Conservation (phyloP, 2,113 vertebrate species). For the Callithrix jacchus region DNA sequence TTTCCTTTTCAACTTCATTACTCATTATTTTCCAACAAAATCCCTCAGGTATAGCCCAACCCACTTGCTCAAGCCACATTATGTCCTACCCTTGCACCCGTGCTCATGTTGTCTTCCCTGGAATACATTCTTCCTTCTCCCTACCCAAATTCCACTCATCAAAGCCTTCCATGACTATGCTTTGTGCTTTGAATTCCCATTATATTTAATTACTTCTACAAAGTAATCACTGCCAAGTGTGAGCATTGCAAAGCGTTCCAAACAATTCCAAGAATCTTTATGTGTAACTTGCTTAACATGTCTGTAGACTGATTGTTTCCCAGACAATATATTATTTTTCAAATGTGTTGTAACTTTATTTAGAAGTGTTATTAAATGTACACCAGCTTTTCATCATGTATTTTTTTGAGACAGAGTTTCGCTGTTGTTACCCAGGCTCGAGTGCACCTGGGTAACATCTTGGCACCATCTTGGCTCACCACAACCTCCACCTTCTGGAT, state of each 20-base stretch:
- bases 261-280: constrained; percentile 27
- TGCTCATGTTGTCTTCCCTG: not conserved
- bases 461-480: no score
- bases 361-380: constrained; percentile 30
- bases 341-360: constrained; percentile 6
- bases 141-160: not conserved
- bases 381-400: not conserved
- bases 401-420: no score
- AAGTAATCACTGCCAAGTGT: constrained; percentile 1
- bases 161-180: not conserved
- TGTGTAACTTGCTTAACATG: not conserved
- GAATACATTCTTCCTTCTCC: not conserved
- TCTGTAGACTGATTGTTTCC: not conserved
- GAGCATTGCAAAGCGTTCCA: not conserved
- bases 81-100: not conserved
- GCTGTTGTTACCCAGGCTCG: no score
- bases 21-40: constrained; percentile 5
- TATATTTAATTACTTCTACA: not conserved
- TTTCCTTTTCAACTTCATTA: not conserved
- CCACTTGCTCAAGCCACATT: not conserved
- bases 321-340: not conserved
- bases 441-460: no score
- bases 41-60: not conserved
- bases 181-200: not conserved
- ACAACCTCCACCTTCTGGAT: no score